These are phyloP conservation scores for Buteo buteo DNA, from an alignment of 2,113 vertebrate species.

Conservation along the genomic window DNA sequence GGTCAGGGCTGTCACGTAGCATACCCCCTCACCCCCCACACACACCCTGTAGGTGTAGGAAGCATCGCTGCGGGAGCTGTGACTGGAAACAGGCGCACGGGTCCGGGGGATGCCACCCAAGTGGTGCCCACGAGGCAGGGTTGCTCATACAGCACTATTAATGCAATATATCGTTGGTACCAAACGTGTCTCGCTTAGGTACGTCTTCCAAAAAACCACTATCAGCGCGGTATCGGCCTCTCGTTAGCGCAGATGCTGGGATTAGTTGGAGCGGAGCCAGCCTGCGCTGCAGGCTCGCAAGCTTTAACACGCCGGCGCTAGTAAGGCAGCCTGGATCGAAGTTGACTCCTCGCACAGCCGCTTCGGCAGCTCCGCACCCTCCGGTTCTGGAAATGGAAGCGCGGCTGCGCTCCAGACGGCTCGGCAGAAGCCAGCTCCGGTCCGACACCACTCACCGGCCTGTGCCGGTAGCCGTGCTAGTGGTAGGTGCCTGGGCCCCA, in stretches of 20 bases:
- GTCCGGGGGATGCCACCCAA: accelerated
- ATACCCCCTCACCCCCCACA: too few relatives aligned
- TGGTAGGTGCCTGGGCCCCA: too few relatives aligned
- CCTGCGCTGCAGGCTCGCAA: background rate
- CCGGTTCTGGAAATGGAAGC: background rate
- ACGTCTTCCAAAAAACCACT: accelerated
- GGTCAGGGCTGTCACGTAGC: accelerated
- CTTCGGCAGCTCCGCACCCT: background rate
- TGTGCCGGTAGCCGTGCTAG: accelerated
- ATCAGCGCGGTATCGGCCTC: accelerated
- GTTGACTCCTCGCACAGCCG: accelerated
- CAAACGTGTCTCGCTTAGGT: background rate
- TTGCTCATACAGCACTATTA: accelerated
- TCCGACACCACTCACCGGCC: accelerated
- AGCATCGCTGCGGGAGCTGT: accelerated
- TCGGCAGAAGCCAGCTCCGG: background rate
- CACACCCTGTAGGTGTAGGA: too few relatives aligned
- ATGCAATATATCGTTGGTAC: too few relatives aligned
- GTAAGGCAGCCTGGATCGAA: background rate
- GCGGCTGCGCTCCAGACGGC: background rate
- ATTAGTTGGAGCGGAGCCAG: background rate
- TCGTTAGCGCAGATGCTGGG: too few relatives aligned
- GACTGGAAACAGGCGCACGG: accelerated
- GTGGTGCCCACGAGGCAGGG: accelerated
- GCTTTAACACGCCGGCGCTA: background rate